Evolutionary conservation across 2,888 invertebrate species (phyloP).

Genomic region (Drosophila greeni): DNA sequence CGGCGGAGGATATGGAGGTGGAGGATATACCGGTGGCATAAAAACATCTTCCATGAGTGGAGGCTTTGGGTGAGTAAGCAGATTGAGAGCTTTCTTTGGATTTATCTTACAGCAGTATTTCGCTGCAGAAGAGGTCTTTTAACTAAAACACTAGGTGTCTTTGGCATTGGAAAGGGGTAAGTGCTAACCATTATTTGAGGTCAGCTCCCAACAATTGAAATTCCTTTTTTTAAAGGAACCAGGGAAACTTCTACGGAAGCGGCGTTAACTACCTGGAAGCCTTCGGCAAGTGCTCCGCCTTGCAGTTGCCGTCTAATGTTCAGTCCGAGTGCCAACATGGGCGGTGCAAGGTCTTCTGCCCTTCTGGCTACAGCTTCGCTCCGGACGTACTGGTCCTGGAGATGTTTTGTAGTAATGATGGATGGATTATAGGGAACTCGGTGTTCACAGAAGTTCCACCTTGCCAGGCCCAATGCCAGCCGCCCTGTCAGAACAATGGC

Average conservation of each 20-base stretch:
- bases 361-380: slow-evolving; percentile 67
- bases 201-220: background rate
- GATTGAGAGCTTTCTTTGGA: fast-evolving
- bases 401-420: slow-evolving; percentile 70
- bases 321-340: slow-evolving; percentile 60
- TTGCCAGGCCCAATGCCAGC: slow-evolving; percentile 87
- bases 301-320: slow-evolving; percentile 68
- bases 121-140: slow-evolving; percentile 26
- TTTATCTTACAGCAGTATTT: no score
- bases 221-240: background rate
- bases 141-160: slow-evolving; percentile 41
- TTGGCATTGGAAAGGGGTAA: slow-evolving; percentile 64
- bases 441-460: slow-evolving; percentile 79
- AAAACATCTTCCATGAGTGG: slow-evolving; percentile 44
- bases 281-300: slow-evolving; percentile 60
- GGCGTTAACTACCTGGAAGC: slow-evolving; percentile 57
- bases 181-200: background rate
- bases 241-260: slow-evolving; percentile 63
- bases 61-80: slow-evolving; percentile 45
- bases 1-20: slow-evolving; percentile 20
- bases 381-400: slow-evolving; percentile 60
- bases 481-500: slow-evolving; percentile 89
- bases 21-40: slow-evolving; percentile 31
- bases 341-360: slow-evolving; percentile 71
- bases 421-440: slow-evolving; percentile 75